phyloP scores from a whole-genome alignment of 2,888 invertebrate species.

The Microdon myrmicae region DNA sequence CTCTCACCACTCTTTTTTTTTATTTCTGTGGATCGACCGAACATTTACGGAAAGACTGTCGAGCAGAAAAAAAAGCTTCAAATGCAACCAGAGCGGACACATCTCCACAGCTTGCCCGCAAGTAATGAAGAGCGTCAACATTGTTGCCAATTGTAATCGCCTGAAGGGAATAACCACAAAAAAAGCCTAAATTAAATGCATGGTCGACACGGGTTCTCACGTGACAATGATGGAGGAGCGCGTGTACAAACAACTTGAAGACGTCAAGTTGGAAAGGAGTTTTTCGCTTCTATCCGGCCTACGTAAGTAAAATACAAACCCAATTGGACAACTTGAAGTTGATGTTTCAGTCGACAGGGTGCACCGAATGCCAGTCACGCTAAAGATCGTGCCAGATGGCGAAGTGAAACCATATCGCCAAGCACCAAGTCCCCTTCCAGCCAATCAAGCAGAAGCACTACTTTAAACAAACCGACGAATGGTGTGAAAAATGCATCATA shows the following conservation, averaged over 20 bases:
- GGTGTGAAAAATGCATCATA: constrained; percentile 7
- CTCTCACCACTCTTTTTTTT: too few species aligned
- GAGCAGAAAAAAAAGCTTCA: constrained; percentile 6
- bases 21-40: too few species aligned
- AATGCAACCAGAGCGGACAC: constrained; percentile 7
- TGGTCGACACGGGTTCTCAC: constrained; percentile 7
- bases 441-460: not conserved
- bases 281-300: constrained; percentile 1
- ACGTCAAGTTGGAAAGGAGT: not conserved
- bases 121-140: not conserved
- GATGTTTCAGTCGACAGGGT: not conserved
- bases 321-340: not conserved
- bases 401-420: constrained; percentile 5
- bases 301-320: constrained; percentile 1
- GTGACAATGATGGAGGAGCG: constrained; percentile 6
- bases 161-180: constrained; percentile 7
- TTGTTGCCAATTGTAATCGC: not conserved
- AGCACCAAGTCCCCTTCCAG: constrained; percentile 2
- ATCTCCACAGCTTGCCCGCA: constrained; percentile 2
- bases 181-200: not conserved
- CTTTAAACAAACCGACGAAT: constrained; percentile 9
- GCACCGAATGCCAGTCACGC: constrained; percentile 9
- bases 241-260: constrained; percentile 1
- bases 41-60: too few species aligned
- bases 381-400: constrained; percentile 22